Base-by-base conservation (phyloP, 2,888 invertebrate species). In the Fissipunctia ypsillon region DNA sequence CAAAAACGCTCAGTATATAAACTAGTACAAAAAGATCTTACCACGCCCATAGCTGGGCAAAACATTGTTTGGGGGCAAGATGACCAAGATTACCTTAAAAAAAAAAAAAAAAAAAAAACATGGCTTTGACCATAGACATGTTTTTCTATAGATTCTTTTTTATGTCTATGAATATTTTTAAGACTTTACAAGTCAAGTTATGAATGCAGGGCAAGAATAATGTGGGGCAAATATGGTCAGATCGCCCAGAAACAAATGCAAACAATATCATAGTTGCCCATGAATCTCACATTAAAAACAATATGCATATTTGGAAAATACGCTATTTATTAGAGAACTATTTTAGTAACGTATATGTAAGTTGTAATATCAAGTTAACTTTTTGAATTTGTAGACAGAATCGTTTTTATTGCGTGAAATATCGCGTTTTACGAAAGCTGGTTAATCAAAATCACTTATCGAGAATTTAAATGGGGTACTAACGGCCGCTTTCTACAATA, bases 1-100 rank as follows among this genome's bases (percentile, higher is more conserved):
- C 75, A 81, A 90, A 92, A 93, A 91, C 85, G 81, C 73, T 84
- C 79, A 84, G 73, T 81, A 77, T 87, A 87, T 87, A 90, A 90
- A 88, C 86, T 88, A 90, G 87, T 89, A 91, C 84, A 91, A 88
- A 90, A 86, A 69, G 83, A 78, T 80, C 67, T 72, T 69, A n/a
- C 19, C 79, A 74, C 85, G 72, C 84, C 78, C 59, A 75, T 22
- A 0, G 38, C 3, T 64, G 84, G 81, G 81, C 61, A 50, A 56
- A 70, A 70, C 50, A 68, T 82, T 84, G 78, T 77, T 77, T 77
- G 45, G 69, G 69, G 78, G 70, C 78, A 71, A 82, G 76, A 57
- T 45, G 83, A 84, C 85, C 85, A 81, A 81, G 3, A 50, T 70
- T 52, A 68, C 65, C 68, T 56, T n/a, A n/a, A n/a, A n/a, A n/a